Evolutionary conservation across 2,888 invertebrate species (phyloP), one percentile per base, ranked within the genome.

Genomic region (Hipparchia semele): DNA sequence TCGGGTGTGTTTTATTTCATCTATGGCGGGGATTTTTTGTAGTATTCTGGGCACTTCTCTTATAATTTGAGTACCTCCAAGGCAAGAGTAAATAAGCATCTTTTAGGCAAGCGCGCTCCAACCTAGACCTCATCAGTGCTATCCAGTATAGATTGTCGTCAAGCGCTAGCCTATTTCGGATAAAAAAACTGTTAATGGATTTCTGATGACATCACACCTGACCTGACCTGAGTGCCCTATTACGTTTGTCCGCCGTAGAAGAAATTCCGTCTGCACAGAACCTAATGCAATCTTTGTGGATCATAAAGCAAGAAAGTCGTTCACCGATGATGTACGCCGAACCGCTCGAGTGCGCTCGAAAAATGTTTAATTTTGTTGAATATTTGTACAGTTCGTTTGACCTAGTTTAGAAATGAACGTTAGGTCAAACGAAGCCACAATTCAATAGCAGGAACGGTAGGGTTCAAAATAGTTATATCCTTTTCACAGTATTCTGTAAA

Each of bases 341-440:
- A 46, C 67, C 73, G 69, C 58, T 45, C 39, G 67, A 62, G 67
- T 23, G 56, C 12, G 9, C 62, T 61, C 58, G 51, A 58, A 69
- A 70, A 72, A 66, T 67, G 70, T 72, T 70, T 73, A 69, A 73
- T 70, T 69, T 66, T 49, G 69, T 67, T 61, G 58, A 70, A 73
- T 68, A 68, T 46, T 56, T 68, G 46, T 68, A 61, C 61, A 53
- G 51, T 45, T 60, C 54, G 54, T 62, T 62, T 61, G 71, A 62
- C 67, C 71, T 13, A 68, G 39, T 68, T 71, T 23, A 46, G 10
- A 62, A 10, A 49, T 56, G 54, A 49, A 23, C 10, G 46, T 23
- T 64, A 49, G 49, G 46, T 49, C 5, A 64, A 49, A 64, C 23
- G 49, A 65, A 59, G 46, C 62, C 46, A 56, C 13, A 66, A 53